Conservation (phyloP, 2,888 invertebrate genomes). For the Pristionchus mayeri region DNA sequence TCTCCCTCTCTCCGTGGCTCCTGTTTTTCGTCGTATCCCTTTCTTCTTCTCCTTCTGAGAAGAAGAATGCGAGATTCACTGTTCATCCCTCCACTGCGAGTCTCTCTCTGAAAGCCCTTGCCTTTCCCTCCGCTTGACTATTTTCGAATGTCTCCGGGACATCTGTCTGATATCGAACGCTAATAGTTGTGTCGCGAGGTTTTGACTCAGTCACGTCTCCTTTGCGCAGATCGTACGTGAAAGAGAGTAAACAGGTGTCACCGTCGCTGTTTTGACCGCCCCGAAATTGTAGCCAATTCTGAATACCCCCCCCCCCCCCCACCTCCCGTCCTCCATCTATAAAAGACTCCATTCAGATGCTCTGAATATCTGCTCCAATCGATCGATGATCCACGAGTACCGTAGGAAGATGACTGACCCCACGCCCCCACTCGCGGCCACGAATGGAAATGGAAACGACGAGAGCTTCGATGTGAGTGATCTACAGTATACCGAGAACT, state of each 20-base stretch:
- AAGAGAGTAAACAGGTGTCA: too few relatives aligned
- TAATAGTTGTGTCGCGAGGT: too few relatives aligned
- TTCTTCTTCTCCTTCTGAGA: background rate
- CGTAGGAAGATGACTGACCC: too few relatives aligned
- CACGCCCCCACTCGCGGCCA: background rate
- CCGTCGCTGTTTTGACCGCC: too few relatives aligned
- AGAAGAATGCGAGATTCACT: too few relatives aligned
- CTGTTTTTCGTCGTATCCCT: background rate
- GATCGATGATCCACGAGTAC: background rate
- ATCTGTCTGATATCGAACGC: too few relatives aligned
- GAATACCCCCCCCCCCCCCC: too few relatives aligned
- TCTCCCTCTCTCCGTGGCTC: background rate
- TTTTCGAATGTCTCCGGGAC: too few relatives aligned
- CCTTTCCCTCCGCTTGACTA: background rate
- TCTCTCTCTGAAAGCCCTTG: background rate
- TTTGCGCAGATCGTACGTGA: too few relatives aligned
- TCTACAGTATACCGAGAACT: background rate
- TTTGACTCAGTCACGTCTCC: too few relatives aligned
- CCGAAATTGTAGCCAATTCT: background rate
- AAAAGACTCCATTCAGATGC: background rate
- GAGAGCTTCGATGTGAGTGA: slow-evolving; percentile 45
- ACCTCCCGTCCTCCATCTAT: too few relatives aligned
- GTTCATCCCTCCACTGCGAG: background rate
- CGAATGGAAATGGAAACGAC: slow-evolving; percentile 48
- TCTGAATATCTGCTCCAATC: background rate